These are phyloP conservation scores for Trachymyrmex cornetzi DNA, from an alignment of 1,140 invertebrate species.

Conservation along the genomic window DNA sequence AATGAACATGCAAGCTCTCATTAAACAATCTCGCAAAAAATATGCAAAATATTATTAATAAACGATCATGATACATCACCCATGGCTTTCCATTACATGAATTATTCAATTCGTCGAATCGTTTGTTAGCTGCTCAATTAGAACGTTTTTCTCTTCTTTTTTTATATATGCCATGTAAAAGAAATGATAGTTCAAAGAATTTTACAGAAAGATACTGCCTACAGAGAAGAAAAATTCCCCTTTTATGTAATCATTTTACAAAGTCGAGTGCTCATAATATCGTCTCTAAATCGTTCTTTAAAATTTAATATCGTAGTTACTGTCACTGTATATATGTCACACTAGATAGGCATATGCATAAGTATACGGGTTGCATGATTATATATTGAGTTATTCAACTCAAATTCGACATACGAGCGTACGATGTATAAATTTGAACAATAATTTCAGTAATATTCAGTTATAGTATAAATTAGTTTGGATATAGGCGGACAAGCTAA, in stretches of 20 bases:
- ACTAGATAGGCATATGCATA: neutral
- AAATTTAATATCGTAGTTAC: slow-evolving; percentile 56
- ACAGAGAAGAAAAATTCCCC: slow-evolving; percentile 26
- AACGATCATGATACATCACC: neutral
- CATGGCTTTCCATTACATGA: neutral
- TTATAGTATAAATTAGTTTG: neutral
- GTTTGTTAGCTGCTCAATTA: slow-evolving; percentile 29
- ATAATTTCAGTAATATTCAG: slow-evolving; percentile 30
- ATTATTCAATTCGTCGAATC: neutral
- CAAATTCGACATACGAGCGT: neutral
- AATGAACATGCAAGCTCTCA: slow-evolving; percentile 8
- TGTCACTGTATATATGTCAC: slow-evolving; percentile 29
- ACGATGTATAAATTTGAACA: neutral
- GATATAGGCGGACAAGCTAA: neutral
- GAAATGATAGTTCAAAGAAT: slow-evolving; percentile 40
- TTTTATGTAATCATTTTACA: slow-evolving; percentile 46
- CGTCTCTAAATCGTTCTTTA: slow-evolving; percentile 32
- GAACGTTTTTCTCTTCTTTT: neutral
- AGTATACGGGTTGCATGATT: neutral
- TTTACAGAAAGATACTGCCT: slow-evolving; percentile 24
- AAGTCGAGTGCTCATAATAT: slow-evolving; percentile 36
- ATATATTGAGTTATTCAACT: slow-evolving; percentile 13
- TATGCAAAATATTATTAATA: neutral
- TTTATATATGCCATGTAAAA: neutral
- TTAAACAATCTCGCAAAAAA: slow-evolving; percentile 40